Evolutionary conservation across 2,113 vertebrate species (phyloP), one percentile per base, ranked within the genome.

Genomic region (Lates calcarifer): DNA sequence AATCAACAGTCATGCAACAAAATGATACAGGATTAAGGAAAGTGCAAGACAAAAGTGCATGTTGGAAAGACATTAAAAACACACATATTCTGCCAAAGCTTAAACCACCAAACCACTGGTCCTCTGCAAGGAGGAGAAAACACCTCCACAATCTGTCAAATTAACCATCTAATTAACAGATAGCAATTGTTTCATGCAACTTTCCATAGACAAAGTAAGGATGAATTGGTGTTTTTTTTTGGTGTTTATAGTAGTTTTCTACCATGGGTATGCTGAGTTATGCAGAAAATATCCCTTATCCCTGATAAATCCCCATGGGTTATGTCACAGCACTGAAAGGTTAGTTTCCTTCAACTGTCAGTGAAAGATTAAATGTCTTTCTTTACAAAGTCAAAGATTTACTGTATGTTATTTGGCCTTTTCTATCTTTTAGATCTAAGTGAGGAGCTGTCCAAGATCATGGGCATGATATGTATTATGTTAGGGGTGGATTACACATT

Each of bases 11-110:
- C 62, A 33, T n/a, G 51, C 26, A 60, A 39, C 39, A 77, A 73
- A 43, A 51, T 73, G 37, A 81, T 72, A 24, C 67, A 77, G 62
- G n/a, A 29, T n/a, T 31, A n/a, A 63, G 39, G 35, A 47, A 20
- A 31, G 57, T 47, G 33, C 22, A 49, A 47, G 29, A 31, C 37
- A 63, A 29, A 55, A 33, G 1, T 61, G 43, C n/a, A 57, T n/a
- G 39, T 22, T 47, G 45, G 33, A 45, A 45, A 76, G 6, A 72
- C 17, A 56, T 26, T n/a, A 60, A 61, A 41, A 57, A 24, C 18
- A 17, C n/a, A 60, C 8, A 20, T 24, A 9, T 57, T 22, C 49
- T 62, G 64, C 29, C 22, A 33, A 37, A 57, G 7, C 58, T 22
- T 49, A 51, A 15, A 47, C 17, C 9, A 26, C 0, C 31, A 64